These are phyloP conservation scores for Triplophysa yarkandensis DNA, from an alignment of 2,797 vertebrate species.

Conservation along the genomic window DNA sequence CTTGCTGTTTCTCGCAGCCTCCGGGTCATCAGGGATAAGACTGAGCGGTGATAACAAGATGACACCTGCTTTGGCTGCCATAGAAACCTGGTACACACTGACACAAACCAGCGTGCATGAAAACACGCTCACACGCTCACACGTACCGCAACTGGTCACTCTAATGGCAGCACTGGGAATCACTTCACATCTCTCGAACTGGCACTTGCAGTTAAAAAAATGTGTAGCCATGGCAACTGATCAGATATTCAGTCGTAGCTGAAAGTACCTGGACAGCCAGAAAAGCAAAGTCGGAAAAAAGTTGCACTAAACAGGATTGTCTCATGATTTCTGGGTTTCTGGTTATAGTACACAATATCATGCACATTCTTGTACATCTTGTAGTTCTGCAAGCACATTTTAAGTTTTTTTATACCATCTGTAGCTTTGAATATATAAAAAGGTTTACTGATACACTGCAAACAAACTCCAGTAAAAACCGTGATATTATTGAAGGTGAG, in stretches of 20 bases:
- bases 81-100: constrained; percentile 39
- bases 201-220: constrained; percentile 34
- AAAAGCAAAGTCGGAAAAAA: background rate
- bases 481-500: too few species aligned
- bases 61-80: constrained; percentile 46
- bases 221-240: constrained; percentile 60
- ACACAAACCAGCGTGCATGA: constrained; percentile 19
- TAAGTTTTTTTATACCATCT: too few species aligned
- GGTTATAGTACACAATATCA: too few species aligned
- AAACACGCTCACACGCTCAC: constrained; percentile 11
- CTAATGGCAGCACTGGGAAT: constrained; percentile 59
- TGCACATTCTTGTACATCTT: too few species aligned
- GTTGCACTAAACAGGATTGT: constrained; percentile 23
- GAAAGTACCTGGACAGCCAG: constrained; percentile 41
- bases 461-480: too few species aligned
- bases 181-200: constrained; percentile 47
- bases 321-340: constrained; percentile 14
- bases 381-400: too few species aligned
- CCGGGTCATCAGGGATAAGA: constrained; percentile 24
- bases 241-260: constrained; percentile 48
- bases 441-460: too few species aligned
- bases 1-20: constrained; percentile 8
- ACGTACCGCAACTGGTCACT: constrained; percentile 47
- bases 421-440: too few species aligned
- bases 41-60: constrained; percentile 45